These are phyloP conservation scores for Cirrhinus molitorella DNA, from an alignment of 2,797 vertebrate genomes.

Conservation along the genomic window DNA sequence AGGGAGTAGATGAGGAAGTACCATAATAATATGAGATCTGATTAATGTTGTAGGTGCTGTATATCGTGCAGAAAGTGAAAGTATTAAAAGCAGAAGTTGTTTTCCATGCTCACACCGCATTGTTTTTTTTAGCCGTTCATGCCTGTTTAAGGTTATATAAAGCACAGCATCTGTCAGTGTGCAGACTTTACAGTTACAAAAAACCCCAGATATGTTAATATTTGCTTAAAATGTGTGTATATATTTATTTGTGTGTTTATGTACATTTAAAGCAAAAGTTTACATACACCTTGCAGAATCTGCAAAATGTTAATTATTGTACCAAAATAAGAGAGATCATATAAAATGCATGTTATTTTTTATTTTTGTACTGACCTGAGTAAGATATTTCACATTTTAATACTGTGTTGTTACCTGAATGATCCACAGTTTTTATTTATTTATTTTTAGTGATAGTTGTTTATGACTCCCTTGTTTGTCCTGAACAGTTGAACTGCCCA, in stretches of 20 bases:
- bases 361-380: too few relatives aligned
- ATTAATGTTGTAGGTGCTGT: background rate
- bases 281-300: too few relatives aligned
- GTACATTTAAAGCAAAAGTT: too few relatives aligned
- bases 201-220: background rate
- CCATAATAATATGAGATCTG: background rate
- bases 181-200: background rate
- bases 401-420: too few relatives aligned
- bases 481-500: too few relatives aligned
- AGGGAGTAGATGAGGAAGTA: background rate
- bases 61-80: background rate
- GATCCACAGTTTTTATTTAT: too few relatives aligned
- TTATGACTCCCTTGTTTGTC: too few relatives aligned
- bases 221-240: background rate
- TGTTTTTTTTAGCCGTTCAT: background rate
- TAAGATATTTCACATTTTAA: too few relatives aligned
- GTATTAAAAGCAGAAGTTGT: constrained; percentile 6
- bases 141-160: background rate
- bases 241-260: background rate
- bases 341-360: too few relatives aligned
- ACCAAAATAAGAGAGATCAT: too few relatives aligned
- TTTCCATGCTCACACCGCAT: background rate
- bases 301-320: too few relatives aligned
- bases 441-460: too few relatives aligned
- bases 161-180: constrained; percentile 12